A percentile compares a stretch with the other conserved stretches of the same genome.
These are phyloP conservation scores for Sisor rabdophorus DNA, from an alignment of 2,113 vertebrate genomes.

Conservation along the genomic window DNA sequence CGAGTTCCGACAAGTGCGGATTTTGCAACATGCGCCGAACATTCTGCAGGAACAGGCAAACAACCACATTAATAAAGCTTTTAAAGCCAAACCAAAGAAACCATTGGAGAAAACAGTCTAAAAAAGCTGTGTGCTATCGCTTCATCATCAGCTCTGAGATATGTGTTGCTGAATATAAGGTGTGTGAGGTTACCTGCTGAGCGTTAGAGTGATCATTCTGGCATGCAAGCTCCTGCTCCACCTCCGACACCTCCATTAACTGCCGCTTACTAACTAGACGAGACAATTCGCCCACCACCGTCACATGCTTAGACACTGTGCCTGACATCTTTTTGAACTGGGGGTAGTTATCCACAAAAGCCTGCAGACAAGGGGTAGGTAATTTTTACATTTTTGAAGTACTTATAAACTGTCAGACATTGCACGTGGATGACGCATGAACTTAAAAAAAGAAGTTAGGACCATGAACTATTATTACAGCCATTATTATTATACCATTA, in stretches of 20 bases:
- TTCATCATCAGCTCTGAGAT: background rate
- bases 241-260: conserved; percentile 88
- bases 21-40: conserved; percentile 85
- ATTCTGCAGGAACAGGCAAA: conserved; percentile 64
- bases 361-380: conserved; percentile 62
- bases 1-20: conserved; percentile 77
- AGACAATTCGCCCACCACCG: conserved; percentile 91
- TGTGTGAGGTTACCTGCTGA: conserved; percentile 78
- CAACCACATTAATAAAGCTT: background rate
- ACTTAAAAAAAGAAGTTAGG: background rate
- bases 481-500: too few species aligned
- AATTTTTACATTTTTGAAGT: background rate
- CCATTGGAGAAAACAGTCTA: background rate
- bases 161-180: background rate
- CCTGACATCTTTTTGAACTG: conserved; percentile 99
- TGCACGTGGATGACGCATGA: background rate
- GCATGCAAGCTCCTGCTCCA: conserved; percentile 92
- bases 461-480: background rate
- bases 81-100: background rate
- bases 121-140: conserved; percentile 7
- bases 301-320: conserved; percentile 93
- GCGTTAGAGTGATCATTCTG: conserved; percentile 92
- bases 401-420: background rate
- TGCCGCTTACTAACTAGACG: conserved; percentile 78
- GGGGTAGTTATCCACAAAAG: conserved; percentile 95